Percentiles rank a stretch among this genome's conserved stretches.
These are phyloP conservation scores for Anhinga anhinga DNA, from an alignment of 2,113 vertebrate species.

Conservation along the genomic window DNA sequence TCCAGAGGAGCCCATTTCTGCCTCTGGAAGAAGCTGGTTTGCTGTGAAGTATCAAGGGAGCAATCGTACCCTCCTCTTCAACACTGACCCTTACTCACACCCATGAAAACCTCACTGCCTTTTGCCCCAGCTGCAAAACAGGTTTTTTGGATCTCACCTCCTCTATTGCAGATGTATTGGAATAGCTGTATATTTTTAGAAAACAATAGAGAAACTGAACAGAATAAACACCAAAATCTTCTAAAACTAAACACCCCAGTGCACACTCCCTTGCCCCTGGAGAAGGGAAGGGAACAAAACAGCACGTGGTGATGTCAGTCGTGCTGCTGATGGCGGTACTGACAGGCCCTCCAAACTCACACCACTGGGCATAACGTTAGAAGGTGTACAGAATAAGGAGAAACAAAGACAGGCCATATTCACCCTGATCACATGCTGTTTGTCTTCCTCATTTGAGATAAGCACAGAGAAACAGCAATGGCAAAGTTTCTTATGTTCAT, in stretches of 20 bases:
- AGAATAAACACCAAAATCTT: background rate
- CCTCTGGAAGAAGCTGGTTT: background rate
- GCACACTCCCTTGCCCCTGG: background rate
- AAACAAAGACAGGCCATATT: background rate
- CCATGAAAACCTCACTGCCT: background rate
- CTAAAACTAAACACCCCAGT: background rate
- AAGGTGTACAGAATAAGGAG: background rate
- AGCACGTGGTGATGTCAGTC: accelerated
- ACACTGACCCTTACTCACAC: background rate
- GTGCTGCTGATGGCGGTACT: background rate
- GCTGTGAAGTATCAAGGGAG: background rate
- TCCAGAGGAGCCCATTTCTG: background rate
- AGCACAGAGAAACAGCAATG: background rate
- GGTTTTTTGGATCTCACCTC: background rate
- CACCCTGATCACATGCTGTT: background rate
- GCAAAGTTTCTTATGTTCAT: background rate
- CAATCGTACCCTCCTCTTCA: background rate
- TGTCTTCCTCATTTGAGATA: background rate
- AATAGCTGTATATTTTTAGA: background rate
- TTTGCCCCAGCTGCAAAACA: background rate
- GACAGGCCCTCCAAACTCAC: background rate
- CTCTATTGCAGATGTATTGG: background rate
- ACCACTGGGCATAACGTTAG: background rate
- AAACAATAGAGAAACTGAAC: background rate
- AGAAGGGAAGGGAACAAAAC: background rate